Percentiles rank a stretch among this genome's conserved stretches.
Evolutionary conservation across 2,888 invertebrate genomes (phyloP).

Genomic region (Leptothorax acervorum): DNA sequence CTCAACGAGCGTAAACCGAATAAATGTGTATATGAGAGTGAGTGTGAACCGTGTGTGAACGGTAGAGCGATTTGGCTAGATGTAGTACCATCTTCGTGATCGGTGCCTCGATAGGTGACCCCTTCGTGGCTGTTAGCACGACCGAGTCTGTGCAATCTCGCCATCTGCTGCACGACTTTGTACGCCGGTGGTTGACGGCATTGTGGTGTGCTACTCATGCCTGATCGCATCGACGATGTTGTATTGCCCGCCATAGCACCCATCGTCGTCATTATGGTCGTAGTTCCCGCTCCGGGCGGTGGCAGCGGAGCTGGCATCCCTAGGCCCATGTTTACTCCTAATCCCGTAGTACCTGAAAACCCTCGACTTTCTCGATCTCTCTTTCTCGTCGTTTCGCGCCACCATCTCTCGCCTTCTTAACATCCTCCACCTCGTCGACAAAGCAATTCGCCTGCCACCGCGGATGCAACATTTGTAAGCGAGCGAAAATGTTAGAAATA

Average conservation of each 20-base stretch:
- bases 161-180: constrained; percentile 95
- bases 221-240: constrained; percentile 76
- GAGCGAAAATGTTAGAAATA: constrained; percentile 10
- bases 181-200: constrained; percentile 93
- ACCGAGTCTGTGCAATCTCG: constrained; percentile 92
- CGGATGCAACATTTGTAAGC: constrained; percentile 16
- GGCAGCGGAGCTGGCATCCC: constrained; percentile 81
- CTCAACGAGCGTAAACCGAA: constrained; percentile 52
- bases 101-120: constrained; percentile 90
- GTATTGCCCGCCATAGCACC: constrained; percentile 69
- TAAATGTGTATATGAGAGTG: constrained; percentile 51
- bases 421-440: constrained; percentile 12
- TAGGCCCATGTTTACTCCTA: constrained; percentile 77
- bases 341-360: constrained; percentile 83
- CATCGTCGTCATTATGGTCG: constrained; percentile 74
- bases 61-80: constrained; percentile 67
- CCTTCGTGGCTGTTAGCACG: constrained; percentile 95
- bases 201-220: constrained; percentile 75
- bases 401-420: constrained; percentile 25
- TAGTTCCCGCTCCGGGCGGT: constrained; percentile 75
- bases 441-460: constrained; percentile 16
- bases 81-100: constrained; percentile 88
- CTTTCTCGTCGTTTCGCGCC: constrained; percentile 22
- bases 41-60: constrained; percentile 36
- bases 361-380: constrained; percentile 81